Conservation (phyloP, 2,113 vertebrate genomes). For the Rostratula benghalensis region DNA sequence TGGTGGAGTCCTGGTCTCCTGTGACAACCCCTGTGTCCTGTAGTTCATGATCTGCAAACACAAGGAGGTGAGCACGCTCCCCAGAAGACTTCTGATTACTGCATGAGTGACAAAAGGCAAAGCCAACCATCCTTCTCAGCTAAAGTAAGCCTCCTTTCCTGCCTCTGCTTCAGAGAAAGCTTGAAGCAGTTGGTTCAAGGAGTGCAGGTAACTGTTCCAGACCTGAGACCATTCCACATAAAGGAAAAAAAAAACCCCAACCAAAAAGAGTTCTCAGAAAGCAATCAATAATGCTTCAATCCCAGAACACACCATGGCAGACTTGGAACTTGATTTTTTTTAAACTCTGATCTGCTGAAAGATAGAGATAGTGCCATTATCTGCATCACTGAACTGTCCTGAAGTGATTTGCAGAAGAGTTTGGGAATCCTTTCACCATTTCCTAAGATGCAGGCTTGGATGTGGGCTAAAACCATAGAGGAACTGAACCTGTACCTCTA, state of each 20-base stretch:
- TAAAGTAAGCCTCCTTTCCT: not conserved
- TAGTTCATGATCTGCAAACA: not conserved
- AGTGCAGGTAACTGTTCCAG: not conserved
- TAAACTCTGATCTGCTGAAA: not conserved
- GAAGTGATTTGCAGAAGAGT: not conserved
- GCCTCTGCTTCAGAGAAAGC: not conserved
- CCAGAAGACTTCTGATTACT: not conserved
- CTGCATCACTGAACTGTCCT: not conserved
- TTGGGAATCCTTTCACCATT: not conserved
- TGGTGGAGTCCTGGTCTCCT: not conserved
- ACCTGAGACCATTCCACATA: not conserved
- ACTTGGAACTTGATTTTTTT: not conserved
- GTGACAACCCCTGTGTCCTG: not conserved
- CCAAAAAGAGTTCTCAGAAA: not conserved
- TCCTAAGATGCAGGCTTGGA: not conserved
- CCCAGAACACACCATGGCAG: not conserved
- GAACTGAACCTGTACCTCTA: not conserved
- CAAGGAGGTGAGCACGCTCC: not conserved
- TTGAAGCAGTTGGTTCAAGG: not conserved
- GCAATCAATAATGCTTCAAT: not conserved
- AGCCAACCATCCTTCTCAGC: not conserved
- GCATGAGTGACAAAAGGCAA: not conserved
- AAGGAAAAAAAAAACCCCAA: not conserved
- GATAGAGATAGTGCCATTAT: not conserved
- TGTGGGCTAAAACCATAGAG: not conserved